Evolutionary conservation across 2,888 invertebrate species (phyloP).

Genomic region (Ennomos quercinarius): DNA sequence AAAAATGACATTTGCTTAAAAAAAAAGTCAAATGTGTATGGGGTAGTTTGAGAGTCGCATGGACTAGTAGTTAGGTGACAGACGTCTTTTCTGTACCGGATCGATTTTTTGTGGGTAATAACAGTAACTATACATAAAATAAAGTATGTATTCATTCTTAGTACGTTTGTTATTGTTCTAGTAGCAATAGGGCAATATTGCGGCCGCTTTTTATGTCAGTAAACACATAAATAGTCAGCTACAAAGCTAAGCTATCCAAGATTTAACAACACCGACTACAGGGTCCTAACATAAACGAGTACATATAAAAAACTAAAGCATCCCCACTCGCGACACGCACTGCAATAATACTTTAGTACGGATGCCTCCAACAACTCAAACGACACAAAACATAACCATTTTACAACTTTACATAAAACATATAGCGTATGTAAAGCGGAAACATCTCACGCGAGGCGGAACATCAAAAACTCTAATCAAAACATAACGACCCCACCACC

Average conservation of each 20-base stretch:
- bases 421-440: constrained; percentile 41
- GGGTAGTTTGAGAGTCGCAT: too few species aligned
- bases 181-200: background rate
- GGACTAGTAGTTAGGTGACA: too few species aligned
- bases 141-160: too few species aligned
- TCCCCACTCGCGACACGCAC: constrained; percentile 23
- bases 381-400: constrained; percentile 43
- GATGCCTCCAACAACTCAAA: constrained; percentile 27
- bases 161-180: too few species aligned
- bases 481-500: constrained; percentile 59
- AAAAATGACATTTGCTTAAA: too few species aligned
- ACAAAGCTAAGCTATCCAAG: constrained; percentile 16
- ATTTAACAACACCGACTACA: constrained; percentile 16
- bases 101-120: too few species aligned
- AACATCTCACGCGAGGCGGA: constrained; percentile 48
- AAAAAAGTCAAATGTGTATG: too few species aligned
- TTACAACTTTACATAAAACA: constrained; percentile 47
- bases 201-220: background rate
- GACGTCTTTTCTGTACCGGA: too few species aligned
- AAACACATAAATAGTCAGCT: constrained; percentile 2
- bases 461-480: constrained; percentile 81
- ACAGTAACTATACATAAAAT: too few species aligned
- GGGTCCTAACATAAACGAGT: constrained; percentile 17
- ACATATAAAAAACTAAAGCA: constrained; percentile 28
- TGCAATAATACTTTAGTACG: constrained; percentile 36